phyloP scores from a whole-genome alignment of 2,888 invertebrate genomes.

The Hymenopus coronatus region DNA sequence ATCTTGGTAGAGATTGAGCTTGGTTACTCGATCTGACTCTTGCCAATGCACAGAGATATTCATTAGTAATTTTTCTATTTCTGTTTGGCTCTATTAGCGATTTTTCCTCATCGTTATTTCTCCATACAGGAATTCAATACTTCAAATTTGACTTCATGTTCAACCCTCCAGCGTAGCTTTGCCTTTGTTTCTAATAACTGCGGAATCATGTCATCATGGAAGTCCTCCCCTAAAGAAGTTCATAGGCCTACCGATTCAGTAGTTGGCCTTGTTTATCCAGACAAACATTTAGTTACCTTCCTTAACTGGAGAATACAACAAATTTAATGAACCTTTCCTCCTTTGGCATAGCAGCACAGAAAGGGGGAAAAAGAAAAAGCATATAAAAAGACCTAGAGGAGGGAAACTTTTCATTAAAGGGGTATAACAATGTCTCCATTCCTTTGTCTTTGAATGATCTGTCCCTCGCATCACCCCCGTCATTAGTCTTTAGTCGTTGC shows the following conservation, averaged over 20 bases:
- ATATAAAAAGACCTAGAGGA: neutral
- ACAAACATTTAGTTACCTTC: neutral
- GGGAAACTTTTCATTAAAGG: neutral
- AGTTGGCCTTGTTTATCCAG: neutral
- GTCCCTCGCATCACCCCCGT: neutral
- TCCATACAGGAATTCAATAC: too few species aligned
- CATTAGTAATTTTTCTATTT: too few species aligned
- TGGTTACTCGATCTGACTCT: too few species aligned
- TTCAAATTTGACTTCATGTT: too few species aligned
- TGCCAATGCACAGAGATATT: too few species aligned
- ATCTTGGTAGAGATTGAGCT: too few species aligned
- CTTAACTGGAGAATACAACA: neutral
- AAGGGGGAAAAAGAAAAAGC: neutral
- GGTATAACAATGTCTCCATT: neutral
- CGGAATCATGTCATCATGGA: neutral
- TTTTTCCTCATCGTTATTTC: too few species aligned
- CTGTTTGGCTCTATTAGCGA: too few species aligned
- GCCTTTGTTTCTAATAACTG: too few species aligned
- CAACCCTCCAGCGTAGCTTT: too few species aligned
- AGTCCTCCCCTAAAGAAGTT: neutral
- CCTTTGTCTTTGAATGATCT: neutral
- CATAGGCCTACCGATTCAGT: neutral
- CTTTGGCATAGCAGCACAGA: neutral
- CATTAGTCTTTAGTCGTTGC: neutral
- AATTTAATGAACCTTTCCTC: neutral